Conservation (phyloP, 2,113 vertebrate genomes). For the Rhegmatorhina hoffmannsi region DNA sequence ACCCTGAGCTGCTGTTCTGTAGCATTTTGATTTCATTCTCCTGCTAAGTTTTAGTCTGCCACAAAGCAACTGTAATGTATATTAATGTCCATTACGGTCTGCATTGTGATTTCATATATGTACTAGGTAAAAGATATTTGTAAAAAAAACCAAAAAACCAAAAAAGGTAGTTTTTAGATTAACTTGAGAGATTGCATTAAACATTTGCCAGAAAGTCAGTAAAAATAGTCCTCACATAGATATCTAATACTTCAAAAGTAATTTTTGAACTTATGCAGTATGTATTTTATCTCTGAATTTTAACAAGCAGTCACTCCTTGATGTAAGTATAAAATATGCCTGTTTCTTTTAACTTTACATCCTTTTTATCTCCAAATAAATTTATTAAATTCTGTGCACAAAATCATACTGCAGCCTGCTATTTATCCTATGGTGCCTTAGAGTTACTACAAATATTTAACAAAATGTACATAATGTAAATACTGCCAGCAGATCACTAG, state of each 20-base stretch:
- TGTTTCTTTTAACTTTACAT: conserved; percentile 68
- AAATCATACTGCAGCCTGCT: conserved; percentile 80
- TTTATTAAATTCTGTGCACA: conserved; percentile 78
- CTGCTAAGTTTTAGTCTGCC: conserved; percentile 43
- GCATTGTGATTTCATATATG: conserved; percentile 62
- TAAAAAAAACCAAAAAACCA: conserved; percentile 58
- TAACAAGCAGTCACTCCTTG: conserved; percentile 60
- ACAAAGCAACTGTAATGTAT: conserved; percentile 48
- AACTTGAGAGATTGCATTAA: conserved; percentile 61
- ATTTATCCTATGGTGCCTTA: conserved; percentile 89
- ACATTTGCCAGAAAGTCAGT: conserved; percentile 67
- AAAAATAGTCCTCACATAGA: conserved; percentile 57
- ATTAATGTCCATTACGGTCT: conserved; percentile 57
- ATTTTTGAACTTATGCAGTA: conserved; percentile 43
- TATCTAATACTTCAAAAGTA: conserved; percentile 67
- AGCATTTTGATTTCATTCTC: conserved; percentile 24
- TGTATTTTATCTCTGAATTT: conserved; percentile 62
- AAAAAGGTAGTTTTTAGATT: conserved; percentile 72
- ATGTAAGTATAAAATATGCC: conserved; percentile 66
- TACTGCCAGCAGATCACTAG: conserved; percentile 83
- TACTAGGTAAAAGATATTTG: conserved; percentile 67
- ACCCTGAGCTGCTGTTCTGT: neutral
- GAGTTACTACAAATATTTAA: conserved; percentile 84
- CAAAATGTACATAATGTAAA: conserved; percentile 86
- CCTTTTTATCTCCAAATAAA: conserved; percentile 57